These are phyloP conservation scores for Agriopis marginaria DNA, from an alignment of 2,888 invertebrate species.

Conservation along the genomic window DNA sequence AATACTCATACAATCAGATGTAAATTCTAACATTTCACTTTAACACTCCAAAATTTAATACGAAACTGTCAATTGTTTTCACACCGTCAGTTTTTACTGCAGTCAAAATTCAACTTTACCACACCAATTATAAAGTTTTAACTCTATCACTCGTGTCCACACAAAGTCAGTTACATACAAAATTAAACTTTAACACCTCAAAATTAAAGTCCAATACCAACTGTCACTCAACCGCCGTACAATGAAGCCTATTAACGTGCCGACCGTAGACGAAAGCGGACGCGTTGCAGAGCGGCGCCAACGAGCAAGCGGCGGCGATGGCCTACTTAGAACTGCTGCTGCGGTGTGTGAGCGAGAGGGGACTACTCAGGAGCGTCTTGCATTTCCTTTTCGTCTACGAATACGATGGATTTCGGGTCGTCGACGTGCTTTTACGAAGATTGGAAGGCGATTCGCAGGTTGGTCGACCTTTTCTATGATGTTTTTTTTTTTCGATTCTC, in stretches of 20 bases:
- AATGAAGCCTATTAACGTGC: conserved; percentile 63
- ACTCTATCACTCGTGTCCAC: neutral
- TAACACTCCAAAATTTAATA: neutral
- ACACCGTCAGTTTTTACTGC: conserved; percentile 6
- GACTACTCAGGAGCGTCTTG: conserved; percentile 93
- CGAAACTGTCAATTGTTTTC: neutral
- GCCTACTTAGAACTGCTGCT: conserved; percentile 97
- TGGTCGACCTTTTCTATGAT: conserved; percentile 48
- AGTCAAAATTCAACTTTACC: conserved; percentile 8
- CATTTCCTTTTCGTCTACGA: conserved; percentile 93
- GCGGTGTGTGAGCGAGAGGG: conserved; percentile 94
- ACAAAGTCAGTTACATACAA: neutral
- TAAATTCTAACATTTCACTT: neutral
- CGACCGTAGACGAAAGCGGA: conserved; percentile 76
- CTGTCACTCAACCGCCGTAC: conserved; percentile 68
- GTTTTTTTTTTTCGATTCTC: no score
- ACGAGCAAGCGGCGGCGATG: conserved; percentile 96
- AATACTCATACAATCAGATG: neutral
- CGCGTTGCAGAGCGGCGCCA: conserved; percentile 92
- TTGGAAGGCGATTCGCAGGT: conserved; percentile 92
- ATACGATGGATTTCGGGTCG: conserved; percentile 93
- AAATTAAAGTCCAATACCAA: conserved; percentile 15
- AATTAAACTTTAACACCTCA: conserved; percentile 13
- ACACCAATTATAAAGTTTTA: neutral
- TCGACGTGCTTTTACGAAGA: conserved; percentile 93